Percentiles rank a stretch among this genome's conserved stretches.
These are phyloP conservation scores for Bagarius yarrelli DNA, from an alignment of 2,113 vertebrate genomes.

Conservation along the genomic window DNA sequence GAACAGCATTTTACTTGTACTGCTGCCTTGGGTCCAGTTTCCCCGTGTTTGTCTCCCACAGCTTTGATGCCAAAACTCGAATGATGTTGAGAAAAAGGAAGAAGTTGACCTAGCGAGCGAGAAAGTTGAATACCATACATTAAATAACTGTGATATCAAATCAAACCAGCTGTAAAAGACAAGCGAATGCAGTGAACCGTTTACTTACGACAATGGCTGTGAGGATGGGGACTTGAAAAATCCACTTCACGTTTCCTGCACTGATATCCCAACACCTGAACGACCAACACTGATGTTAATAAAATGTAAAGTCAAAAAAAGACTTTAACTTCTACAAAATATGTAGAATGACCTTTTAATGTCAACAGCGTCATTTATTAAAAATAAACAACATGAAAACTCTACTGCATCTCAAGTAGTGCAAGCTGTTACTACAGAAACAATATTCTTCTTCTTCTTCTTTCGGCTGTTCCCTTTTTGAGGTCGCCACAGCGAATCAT, in stretches of 20 bases:
- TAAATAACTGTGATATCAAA: background rate
- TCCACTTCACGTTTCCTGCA: conserved; percentile 81
- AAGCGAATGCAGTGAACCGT: background rate
- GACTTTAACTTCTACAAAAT: background rate
- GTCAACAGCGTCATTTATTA: no score
- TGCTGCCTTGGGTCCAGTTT: conserved; percentile 79
- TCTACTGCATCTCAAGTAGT: no score
- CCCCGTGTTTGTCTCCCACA: conserved; percentile 80
- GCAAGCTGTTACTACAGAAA: background rate
- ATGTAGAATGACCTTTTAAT: background rate
- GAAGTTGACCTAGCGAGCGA: conserved; percentile 74
- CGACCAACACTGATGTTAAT: background rate
- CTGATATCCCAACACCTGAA: conserved; percentile 81
- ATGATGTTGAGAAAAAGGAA: conserved; percentile 81
- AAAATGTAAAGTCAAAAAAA: background rate
- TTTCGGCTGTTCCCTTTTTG: no score
- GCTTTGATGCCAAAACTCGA: conserved; percentile 78
- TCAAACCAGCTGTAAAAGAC: background rate
- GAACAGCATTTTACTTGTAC: conserved; percentile 68
- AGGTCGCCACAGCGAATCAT: no score
- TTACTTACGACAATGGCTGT: conserved; percentile 75
- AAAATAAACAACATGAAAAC: no score
- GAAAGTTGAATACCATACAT: background rate
- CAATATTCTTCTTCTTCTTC: no score
- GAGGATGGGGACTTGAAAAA: conserved; percentile 81